These are phyloP conservation scores for Tamias sibiricus DNA, from an alignment of 2,113 vertebrate species.

Conservation along the genomic window DNA sequence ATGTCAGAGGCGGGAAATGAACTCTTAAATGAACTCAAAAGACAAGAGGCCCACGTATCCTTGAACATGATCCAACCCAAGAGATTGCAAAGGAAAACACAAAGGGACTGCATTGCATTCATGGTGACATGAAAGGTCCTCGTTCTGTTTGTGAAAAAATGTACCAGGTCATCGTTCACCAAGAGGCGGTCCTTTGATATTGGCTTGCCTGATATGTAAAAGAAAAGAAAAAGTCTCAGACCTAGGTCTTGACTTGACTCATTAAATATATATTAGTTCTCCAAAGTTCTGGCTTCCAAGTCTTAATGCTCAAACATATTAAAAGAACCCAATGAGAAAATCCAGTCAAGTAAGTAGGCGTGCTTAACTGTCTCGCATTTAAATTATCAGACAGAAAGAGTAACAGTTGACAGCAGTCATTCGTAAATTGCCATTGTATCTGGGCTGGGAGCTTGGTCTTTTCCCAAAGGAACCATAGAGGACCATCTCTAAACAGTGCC, in stretches of 20 bases:
- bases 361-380: background rate
- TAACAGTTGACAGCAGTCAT: background rate
- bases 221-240: background rate
- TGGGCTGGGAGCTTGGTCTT: background rate
- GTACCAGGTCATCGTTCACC: conserved; percentile 51
- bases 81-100: conserved; percentile 65
- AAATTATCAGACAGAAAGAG: background rate
- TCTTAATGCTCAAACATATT: background rate
- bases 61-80: conserved; percentile 52
- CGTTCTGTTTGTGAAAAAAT: conserved; percentile 67
- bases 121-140: conserved; percentile 72
- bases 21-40: conserved; percentile 79
- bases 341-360: background rate
- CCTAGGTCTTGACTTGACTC: background rate
- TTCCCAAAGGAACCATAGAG: background rate
- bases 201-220: background rate
- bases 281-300: background rate
- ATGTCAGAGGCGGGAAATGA: conserved; percentile 73
- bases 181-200: conserved; percentile 52
- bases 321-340: conserved; percentile 34
- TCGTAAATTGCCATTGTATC: background rate
- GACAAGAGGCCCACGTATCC: conserved; percentile 65
- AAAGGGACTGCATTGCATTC: conserved; percentile 55
- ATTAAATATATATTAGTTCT: background rate
- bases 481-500: background rate